These are phyloP conservation scores for Scaptodrosophila lebanonensis DNA, from an alignment of 1,140 invertebrate genomes.

Conservation along the genomic window DNA sequence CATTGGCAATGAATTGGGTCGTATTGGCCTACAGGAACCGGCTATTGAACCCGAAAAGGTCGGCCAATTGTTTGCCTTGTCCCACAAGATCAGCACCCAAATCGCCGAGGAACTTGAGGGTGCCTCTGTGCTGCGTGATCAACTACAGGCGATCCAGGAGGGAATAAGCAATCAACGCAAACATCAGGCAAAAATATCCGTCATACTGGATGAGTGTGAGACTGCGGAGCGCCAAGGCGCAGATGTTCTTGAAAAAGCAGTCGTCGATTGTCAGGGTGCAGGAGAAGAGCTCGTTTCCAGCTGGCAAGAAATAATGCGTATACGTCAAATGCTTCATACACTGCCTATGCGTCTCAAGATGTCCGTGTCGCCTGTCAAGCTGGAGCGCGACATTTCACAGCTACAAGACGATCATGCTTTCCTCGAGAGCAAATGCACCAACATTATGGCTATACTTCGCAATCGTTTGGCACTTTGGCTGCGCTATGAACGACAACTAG, in stretches of 20 bases:
- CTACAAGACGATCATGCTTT: slow-evolving; percentile 85
- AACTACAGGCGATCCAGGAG: slow-evolving; percentile 83
- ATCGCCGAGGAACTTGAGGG: slow-evolving; percentile 86
- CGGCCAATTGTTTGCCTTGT: slow-evolving; percentile 82
- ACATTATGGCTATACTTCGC: slow-evolving; percentile 82
- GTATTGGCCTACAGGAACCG: slow-evolving; percentile 83
- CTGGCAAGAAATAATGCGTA: slow-evolving; percentile 86
- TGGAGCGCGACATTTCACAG: slow-evolving; percentile 86
- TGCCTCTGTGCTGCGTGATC: slow-evolving; percentile 83
- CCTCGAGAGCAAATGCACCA: slow-evolving; percentile 83
- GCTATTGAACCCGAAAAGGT: slow-evolving; percentile 86
- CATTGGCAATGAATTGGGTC: slow-evolving; percentile 87
- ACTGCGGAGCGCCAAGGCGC: slow-evolving; percentile 83
- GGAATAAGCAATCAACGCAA: slow-evolving; percentile 83
- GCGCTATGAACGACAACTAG: slow-evolving; percentile 85
- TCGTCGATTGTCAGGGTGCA: slow-evolving; percentile 82
- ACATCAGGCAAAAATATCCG: slow-evolving; percentile 81
- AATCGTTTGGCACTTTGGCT: slow-evolving; percentile 84
- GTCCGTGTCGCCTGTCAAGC: slow-evolving; percentile 84
- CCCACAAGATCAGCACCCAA: slow-evolving; percentile 83
- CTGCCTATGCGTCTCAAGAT: slow-evolving; percentile 84
- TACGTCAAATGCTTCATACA: slow-evolving; percentile 86
- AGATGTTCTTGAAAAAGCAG: slow-evolving; percentile 83
- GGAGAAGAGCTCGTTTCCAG: slow-evolving; percentile 81
- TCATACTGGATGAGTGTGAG: slow-evolving; percentile 84